Evolutionary conservation across 2,113 vertebrate genomes (phyloP).

Genomic region (Gymnorhina tibicen): DNA sequence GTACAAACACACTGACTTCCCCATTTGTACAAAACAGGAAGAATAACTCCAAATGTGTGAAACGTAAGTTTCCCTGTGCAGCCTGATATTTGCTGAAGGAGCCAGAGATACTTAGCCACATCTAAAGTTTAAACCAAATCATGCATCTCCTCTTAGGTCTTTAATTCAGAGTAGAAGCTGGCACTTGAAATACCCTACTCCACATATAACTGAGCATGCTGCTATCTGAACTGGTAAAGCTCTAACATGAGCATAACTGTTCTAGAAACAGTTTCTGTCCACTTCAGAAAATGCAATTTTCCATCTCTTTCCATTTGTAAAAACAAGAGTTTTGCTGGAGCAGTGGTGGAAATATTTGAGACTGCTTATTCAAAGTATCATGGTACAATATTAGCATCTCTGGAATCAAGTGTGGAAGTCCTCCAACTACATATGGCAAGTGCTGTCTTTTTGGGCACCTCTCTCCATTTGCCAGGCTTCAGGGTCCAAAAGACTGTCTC

Average conservation of each 20-base stretch:
- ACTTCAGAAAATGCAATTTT: background rate
- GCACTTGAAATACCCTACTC: background rate
- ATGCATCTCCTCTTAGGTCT: background rate
- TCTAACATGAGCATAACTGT: background rate
- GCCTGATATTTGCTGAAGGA: background rate
- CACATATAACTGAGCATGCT: background rate
- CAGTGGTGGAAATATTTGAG: background rate
- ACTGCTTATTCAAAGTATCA: background rate
- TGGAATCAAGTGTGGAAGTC: background rate
- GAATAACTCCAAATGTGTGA: background rate
- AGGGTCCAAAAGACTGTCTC: background rate
- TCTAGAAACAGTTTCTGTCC: background rate
- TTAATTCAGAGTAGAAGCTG: background rate
- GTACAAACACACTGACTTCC: background rate
- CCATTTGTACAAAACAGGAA: background rate
- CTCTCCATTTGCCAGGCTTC: background rate
- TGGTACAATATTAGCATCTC: background rate
- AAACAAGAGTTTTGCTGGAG: background rate
- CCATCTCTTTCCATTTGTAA: background rate
- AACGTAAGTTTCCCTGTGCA: background rate
- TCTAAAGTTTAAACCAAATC: background rate
- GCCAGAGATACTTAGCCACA: background rate
- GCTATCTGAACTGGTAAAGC: background rate
- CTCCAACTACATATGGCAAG: accelerated
- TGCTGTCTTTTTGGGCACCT: background rate